Conservation (phyloP, 2,797 vertebrate genomes). For the Artibeus lituratus region DNA sequence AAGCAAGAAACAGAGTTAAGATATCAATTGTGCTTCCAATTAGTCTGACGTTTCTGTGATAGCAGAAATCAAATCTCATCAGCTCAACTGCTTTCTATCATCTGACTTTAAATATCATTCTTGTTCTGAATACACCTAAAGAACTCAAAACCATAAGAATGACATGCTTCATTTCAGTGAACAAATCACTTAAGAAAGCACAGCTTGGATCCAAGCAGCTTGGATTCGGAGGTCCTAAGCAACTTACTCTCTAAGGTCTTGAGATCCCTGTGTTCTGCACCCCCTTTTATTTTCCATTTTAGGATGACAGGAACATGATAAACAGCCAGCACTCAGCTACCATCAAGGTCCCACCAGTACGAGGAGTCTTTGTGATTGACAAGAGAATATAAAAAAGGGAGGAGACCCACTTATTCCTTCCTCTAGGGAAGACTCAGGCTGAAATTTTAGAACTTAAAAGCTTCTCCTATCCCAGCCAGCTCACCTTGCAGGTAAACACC, state of each 20-base stretch:
- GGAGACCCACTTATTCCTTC: constrained; percentile 74
- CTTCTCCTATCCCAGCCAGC: constrained; percentile 79
- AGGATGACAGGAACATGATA: constrained; percentile 81
- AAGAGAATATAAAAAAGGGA: constrained; percentile 74
- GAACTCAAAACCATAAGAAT: constrained; percentile 56
- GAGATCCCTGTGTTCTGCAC: constrained; percentile 69
- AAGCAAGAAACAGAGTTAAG: constrained; percentile 31
- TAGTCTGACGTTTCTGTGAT: constrained; percentile 55
- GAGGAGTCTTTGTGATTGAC: constrained; percentile 82
- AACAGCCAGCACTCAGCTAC: constrained; percentile 75
- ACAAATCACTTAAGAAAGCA: constrained; percentile 69
- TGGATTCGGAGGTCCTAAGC: constrained; percentile 48
- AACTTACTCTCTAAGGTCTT: constrained; percentile 68
- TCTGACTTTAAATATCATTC: constrained; percentile 76
- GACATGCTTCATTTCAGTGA: constrained; percentile 64
- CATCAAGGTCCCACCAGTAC: constrained; percentile 73
- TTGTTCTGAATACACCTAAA: constrained; percentile 46
- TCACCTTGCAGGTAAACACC: constrained; percentile 85
- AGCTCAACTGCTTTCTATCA: constrained; percentile 77
- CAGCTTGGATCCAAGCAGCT: constrained; percentile 48
- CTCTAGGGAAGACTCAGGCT: constrained; percentile 74
- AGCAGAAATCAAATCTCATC: constrained; percentile 69
- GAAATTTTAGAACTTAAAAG: constrained; percentile 85
- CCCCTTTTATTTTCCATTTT: constrained; percentile 75
- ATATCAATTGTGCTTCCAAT: constrained; percentile 29